Conservation (phyloP, 2,113 vertebrate species). For the Tetrax tetrax region DNA sequence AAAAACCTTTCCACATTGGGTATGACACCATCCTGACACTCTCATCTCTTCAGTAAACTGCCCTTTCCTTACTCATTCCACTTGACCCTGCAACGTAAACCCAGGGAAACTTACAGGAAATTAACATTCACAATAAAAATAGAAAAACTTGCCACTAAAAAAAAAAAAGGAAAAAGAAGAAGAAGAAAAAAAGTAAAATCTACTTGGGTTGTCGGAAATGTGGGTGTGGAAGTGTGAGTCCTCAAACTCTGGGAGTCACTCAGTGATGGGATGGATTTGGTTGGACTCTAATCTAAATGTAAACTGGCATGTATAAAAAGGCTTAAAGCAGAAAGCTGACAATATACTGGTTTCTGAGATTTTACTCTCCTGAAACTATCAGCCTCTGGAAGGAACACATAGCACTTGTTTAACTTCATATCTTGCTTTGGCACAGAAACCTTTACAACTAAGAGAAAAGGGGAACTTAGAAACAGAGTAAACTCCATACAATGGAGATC, state of each 20-base stretch:
- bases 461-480: background rate
- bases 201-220: background rate
- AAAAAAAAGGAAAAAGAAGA: background rate
- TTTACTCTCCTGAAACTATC: background rate
- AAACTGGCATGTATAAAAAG: background rate
- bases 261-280: background rate
- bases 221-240: background rate
- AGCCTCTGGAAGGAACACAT: background rate
- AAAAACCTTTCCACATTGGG: background rate
- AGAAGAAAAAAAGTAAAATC: background rate
- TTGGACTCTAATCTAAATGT: background rate
- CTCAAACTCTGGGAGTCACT: background rate
- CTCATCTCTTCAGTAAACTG: background rate
- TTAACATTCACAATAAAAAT: background rate
- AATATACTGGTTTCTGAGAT: background rate
- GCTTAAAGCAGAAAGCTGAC: background rate
- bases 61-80: background rate
- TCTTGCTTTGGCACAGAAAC: background rate
- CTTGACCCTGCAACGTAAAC: background rate
- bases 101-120: background rate
- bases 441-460: background rate
- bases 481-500: background rate
- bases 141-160: background rate
- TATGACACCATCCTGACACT: background rate
- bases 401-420: background rate